Conservation (phyloP, 2,113 vertebrate species). For the Melanerpes formicivorus region DNA sequence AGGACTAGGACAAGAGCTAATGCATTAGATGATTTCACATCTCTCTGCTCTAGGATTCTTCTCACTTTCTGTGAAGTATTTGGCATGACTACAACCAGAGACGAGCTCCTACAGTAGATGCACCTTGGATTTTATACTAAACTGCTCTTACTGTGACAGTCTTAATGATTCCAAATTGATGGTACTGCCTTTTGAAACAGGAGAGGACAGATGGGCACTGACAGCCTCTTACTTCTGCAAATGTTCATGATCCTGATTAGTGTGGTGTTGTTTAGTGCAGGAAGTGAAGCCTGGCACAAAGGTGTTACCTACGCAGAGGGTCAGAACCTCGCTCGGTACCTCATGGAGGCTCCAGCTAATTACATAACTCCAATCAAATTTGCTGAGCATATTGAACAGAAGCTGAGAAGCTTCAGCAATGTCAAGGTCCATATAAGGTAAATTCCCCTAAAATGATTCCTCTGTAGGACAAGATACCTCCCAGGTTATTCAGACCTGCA, state of each 20-base stretch:
- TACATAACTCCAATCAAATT: slow-evolving; percentile 90
- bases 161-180: background rate
- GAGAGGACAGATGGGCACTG: background rate
- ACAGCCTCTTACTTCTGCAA: background rate
- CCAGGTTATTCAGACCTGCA: background rate
- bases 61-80: background rate
- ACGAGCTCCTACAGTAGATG: background rate
- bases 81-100: background rate
- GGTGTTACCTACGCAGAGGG: slow-evolving; percentile 89
- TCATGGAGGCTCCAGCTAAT: slow-evolving; percentile 97
- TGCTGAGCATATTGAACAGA: slow-evolving; percentile 86
- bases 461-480: background rate
- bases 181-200: background rate
- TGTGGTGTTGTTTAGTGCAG: slow-evolving; percentile 72
- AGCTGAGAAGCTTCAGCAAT: slow-evolving; percentile 75
- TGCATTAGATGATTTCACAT: background rate
- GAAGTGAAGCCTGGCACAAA: slow-evolving; percentile 83
- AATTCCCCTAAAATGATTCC: background rate
- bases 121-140: background rate
- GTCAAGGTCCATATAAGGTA: slow-evolving; percentile 89
- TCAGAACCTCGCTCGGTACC: slow-evolving; percentile 90
- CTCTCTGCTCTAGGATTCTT: background rate
- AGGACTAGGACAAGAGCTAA: background rate
- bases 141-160: background rate
- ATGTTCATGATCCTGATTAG: background rate